These are phyloP conservation scores for Rhombomys opimus DNA, from an alignment of 2,113 vertebrate species.

Conservation along the genomic window DNA sequence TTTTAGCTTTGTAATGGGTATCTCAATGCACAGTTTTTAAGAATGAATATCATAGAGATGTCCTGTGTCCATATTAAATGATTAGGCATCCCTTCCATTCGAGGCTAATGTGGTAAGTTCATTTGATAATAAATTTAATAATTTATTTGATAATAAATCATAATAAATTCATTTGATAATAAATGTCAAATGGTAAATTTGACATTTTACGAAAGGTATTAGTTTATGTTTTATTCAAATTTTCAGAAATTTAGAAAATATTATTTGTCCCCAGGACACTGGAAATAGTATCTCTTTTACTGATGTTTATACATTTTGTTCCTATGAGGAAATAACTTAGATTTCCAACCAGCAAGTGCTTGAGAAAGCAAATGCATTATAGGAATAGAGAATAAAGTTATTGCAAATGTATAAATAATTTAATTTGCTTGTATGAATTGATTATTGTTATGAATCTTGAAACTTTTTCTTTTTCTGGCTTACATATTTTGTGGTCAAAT, in stretches of 20 bases:
- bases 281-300: slow-evolving; percentile 80
- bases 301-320: slow-evolving; percentile 89
- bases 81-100: background rate
- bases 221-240: background rate
- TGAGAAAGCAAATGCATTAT: slow-evolving; percentile 94
- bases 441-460: slow-evolving; percentile 92
- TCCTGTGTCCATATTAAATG: background rate
- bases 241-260: slow-evolving; percentile 17
- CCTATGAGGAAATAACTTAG: slow-evolving; percentile 91
- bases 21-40: background rate
- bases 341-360: slow-evolving; percentile 93
- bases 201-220: background rate
- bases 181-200: background rate
- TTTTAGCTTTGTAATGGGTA: background rate
- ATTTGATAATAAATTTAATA: background rate
- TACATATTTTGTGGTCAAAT: slow-evolving; percentile 94
- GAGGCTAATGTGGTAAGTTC: background rate
- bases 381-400: background rate
- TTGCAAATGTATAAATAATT: slow-evolving; percentile 87
- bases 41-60: background rate
- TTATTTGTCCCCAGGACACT: slow-evolving; percentile 77
- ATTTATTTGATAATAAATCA: too few relatives aligned
- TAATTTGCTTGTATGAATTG: slow-evolving; percentile 91
- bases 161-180: too few relatives aligned
- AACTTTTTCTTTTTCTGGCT: slow-evolving; percentile 95